phyloP scores from a whole-genome alignment of 1,140 invertebrate species.

The Leguminivora glycinivorella region DNA sequence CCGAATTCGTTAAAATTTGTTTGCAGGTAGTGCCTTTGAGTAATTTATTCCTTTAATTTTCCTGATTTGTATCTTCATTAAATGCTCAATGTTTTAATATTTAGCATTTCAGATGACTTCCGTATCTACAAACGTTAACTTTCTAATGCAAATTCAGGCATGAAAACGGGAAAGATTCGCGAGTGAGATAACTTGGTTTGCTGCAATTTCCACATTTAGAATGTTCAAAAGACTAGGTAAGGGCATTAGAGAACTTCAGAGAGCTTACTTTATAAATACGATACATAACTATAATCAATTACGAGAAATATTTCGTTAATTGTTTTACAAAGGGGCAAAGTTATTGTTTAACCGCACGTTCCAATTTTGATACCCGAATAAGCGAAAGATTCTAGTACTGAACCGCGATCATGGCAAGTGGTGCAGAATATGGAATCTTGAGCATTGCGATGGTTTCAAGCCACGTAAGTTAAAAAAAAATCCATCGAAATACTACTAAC shows the following conservation, averaged over 20 bases:
- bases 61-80: conserved; percentile 19
- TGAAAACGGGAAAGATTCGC: conserved; percentile 23
- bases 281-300: no score
- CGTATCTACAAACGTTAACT: conserved; percentile 25
- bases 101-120: conserved; percentile 28
- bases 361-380: no score
- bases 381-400: no score
- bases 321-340: no score
- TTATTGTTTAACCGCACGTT: no score
- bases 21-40: background rate
- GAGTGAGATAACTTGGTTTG: conserved; percentile 23
- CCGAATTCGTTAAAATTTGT: background rate
- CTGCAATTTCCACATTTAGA: conserved; percentile 19
- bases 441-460: no score
- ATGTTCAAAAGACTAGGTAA: background rate
- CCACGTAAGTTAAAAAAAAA: no score
- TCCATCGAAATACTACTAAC: no score
- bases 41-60: conserved; percentile 6
- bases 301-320: no score
- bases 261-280: background rate
- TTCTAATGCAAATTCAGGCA: conserved; percentile 28
- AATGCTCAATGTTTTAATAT: conserved; percentile 26
- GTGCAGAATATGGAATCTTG: no score
- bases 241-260: background rate
- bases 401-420: no score